A percentile compares a stretch with the other conserved stretches of the same genome.
These are phyloP conservation scores for Diarsia dahlii DNA, from an alignment of 2,888 invertebrate genomes.

Conservation along the genomic window DNA sequence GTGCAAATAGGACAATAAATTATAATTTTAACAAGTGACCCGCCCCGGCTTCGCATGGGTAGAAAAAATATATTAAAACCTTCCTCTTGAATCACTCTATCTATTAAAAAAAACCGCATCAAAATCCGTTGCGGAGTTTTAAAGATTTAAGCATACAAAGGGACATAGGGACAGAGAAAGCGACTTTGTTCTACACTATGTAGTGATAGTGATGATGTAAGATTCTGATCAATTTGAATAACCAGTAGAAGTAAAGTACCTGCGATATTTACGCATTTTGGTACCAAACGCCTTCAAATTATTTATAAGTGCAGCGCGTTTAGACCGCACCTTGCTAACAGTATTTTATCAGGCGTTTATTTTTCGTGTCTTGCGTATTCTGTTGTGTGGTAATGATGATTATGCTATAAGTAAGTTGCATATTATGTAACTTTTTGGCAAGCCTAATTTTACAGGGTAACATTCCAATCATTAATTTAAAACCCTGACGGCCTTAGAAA, in stretches of 20 bases:
- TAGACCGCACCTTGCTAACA: not conserved
- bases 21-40: too few species aligned
- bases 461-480: not conserved
- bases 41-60: too few species aligned
- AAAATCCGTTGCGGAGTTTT: too few species aligned
- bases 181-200: too few species aligned
- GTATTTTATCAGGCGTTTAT: slow-evolving; percentile 23
- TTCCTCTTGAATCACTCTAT: too few species aligned
- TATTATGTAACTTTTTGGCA: not conserved
- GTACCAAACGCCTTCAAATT: slow-evolving; percentile 9
- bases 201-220: too few species aligned
- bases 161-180: too few species aligned
- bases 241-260: not conserved
- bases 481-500: not conserved
- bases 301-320: not conserved
- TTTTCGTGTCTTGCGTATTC: not conserved
- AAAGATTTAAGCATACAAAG: too few species aligned
- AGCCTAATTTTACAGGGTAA: not conserved
- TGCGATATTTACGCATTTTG: not conserved
- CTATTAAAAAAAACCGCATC: too few species aligned
- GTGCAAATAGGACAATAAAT: too few species aligned
- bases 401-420: not conserved
- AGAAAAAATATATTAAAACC: too few species aligned
- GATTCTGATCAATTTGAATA: not conserved
- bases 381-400: not conserved